These are phyloP conservation scores for Zeuzera pyrina DNA, from an alignment of 2,888 invertebrate genomes.

Conservation along the genomic window DNA sequence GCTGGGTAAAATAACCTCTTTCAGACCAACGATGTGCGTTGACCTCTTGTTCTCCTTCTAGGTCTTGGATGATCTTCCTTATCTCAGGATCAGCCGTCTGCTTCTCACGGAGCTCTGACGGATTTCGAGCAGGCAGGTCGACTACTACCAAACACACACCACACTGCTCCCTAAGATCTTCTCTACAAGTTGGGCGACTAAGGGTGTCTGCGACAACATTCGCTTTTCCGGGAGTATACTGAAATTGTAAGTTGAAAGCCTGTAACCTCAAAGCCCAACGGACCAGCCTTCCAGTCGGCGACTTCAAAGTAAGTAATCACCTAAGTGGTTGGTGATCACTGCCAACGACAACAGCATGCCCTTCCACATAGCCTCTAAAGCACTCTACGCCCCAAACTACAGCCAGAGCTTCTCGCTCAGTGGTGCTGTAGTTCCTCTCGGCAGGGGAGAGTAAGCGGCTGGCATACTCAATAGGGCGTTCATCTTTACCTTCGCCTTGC, in stretches of 20 bases:
- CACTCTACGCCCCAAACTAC: conserved; percentile 19
- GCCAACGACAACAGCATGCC: conserved; percentile 30
- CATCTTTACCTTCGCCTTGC: conserved; percentile 17
- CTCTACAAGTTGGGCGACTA: conserved; percentile 14
- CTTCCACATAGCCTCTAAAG: conserved; percentile 26
- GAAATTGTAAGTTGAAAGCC: conserved; percentile 31
- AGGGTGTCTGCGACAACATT: conserved; percentile 42
- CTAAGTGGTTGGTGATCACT: conserved; percentile 45
- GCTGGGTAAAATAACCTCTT: conserved; percentile 5
- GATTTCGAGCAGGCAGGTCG: neutral
- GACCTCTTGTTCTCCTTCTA: conserved; percentile 11
- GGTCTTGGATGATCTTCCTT: conserved; percentile 9
- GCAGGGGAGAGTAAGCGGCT: conserved; percentile 18
- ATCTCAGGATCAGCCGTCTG: conserved; percentile 9
- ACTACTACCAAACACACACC: neutral
- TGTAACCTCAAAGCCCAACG: conserved; percentile 43
- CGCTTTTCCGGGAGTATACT: conserved; percentile 30
- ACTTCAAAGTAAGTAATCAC: conserved; percentile 34
- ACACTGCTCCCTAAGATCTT: neutral
- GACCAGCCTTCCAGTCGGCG: conserved; percentile 36
- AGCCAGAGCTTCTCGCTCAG: conserved; percentile 36
- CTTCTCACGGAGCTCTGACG: neutral
- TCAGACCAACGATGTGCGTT: conserved; percentile 11
- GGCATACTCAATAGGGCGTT: conserved; percentile 19
- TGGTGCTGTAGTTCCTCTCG: conserved; percentile 38